A percentile compares a stretch with the other conserved stretches of the same genome.
phyloP scores from a whole-genome alignment of 2,113 vertebrate species.

The Amphiprion ocellaris region DNA sequence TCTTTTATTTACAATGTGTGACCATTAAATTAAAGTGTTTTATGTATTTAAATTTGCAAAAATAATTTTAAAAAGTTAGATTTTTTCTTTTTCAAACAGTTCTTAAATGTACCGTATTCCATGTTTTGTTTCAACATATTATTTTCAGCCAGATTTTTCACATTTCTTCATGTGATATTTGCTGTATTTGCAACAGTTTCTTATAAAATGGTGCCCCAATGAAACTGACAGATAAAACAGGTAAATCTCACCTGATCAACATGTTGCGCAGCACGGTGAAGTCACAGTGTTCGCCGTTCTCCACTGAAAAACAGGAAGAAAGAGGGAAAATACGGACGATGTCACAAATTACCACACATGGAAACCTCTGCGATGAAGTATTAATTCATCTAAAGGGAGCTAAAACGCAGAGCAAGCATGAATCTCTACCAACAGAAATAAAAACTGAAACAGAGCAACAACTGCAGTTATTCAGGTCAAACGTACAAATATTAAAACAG shows the following conservation, averaged over 20 bases:
- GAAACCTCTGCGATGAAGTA: not conserved
- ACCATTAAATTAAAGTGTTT: no score
- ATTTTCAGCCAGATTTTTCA: no score
- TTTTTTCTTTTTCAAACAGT: no score
- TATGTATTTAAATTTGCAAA: no score
- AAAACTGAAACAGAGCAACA: conserved; percentile 3
- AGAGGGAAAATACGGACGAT: not conserved
- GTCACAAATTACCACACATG: not conserved
- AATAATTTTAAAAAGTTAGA: no score
- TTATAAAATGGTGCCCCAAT: no score
- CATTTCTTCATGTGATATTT: no score
- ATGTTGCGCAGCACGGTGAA: conserved; percentile 88
- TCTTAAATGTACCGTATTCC: no score
- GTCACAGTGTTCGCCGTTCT: conserved; percentile 89
- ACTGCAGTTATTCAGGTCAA: conserved; percentile 29
- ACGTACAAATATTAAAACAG: not conserved
- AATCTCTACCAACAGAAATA: not conserved
- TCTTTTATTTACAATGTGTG: no score
- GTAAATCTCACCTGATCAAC: conserved; percentile 83
- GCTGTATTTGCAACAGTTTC: no score
- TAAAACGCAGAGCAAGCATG: not conserved
- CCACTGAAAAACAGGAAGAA: conserved; percentile 80
- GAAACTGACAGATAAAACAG: no score
- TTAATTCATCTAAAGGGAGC: not conserved
- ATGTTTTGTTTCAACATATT: no score